These are phyloP conservation scores for Cecidostiba fungosa DNA, from an alignment of 2,888 invertebrate species.

Conservation along the genomic window DNA sequence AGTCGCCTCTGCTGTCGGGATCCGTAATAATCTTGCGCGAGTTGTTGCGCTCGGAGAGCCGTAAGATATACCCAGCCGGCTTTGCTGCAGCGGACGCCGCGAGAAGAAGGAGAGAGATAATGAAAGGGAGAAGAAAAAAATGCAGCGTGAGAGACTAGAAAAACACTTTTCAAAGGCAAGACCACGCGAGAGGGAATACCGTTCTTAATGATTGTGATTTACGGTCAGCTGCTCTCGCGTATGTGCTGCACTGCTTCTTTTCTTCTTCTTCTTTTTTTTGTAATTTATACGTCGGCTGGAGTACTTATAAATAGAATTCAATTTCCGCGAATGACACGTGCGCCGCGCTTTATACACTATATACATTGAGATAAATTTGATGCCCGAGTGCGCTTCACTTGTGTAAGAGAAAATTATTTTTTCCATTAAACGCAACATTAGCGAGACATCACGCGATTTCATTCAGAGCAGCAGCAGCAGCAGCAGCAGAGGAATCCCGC, in stretches of 20 bases:
- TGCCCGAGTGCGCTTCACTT: no score
- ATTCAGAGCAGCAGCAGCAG: neutral
- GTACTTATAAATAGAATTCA: constrained; percentile 7
- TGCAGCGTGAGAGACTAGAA: constrained; percentile 57
- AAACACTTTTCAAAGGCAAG: constrained; percentile 64
- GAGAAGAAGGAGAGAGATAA: constrained; percentile 42
- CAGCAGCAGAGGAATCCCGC: constrained; percentile 17
- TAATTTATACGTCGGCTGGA: neutral
- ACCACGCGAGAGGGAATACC: constrained; percentile 3
- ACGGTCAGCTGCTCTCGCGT: constrained; percentile 64
- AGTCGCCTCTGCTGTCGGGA: constrained; percentile 61
- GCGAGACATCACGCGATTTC: neutral
- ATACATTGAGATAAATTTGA: neutral
- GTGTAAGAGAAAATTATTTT: neutral
- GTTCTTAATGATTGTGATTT: constrained; percentile 77
- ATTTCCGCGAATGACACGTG: neutral
- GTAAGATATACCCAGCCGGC: constrained; percentile 40
- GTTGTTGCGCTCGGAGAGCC: constrained; percentile 58
- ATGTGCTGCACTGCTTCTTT: neutral
- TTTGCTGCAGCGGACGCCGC: neutral
- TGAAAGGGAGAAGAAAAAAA: constrained; percentile 50
- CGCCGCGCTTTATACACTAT: neutral
- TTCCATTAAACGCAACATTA: neutral
- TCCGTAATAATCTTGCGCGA: constrained; percentile 68
- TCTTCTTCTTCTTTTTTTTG: neutral